A percentile compares a stretch with the other conserved stretches of the same genome.
Conservation (phyloP, 2,113 vertebrate genomes). For the Gymnorhina tibicen region DNA sequence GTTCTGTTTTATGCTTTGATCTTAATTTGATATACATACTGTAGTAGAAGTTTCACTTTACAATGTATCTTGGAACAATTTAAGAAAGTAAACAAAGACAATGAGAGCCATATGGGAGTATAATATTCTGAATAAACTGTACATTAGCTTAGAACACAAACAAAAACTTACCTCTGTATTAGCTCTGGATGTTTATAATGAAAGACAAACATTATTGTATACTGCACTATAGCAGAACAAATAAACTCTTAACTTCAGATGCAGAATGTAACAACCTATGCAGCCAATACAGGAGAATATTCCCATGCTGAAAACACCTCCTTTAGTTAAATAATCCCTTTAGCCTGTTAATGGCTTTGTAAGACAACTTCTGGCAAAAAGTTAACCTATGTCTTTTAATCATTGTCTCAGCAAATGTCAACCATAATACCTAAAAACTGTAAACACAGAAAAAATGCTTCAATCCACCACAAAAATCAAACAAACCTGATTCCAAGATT, state of each 20-base stretch:
- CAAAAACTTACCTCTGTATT: background rate
- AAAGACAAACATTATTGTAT: slow-evolving; percentile 9
- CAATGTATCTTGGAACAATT: background rate
- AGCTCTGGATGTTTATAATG: slow-evolving; percentile 21
- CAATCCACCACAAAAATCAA: background rate
- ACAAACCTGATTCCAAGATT: slow-evolving; percentile 97
- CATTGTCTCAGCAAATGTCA: background rate
- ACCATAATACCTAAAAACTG: background rate
- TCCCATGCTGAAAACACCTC: background rate
- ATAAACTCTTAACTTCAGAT: background rate
- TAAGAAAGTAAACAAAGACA: slow-evolving; percentile 12
- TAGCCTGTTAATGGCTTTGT: background rate
- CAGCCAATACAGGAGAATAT: background rate
- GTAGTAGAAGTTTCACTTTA: background rate
- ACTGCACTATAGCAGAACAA: slow-evolving; percentile 33
- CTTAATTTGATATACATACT: background rate
- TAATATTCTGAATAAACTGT: background rate
- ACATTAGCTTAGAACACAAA: background rate
- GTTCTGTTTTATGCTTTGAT: background rate
- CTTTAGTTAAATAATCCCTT: slow-evolving; percentile 13
- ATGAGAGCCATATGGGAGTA: background rate
- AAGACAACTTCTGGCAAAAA: background rate
- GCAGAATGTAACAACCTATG: background rate
- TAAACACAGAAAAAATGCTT: background rate
- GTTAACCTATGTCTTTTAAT: slow-evolving; percentile 11